Percentiles rank a stretch among this genome's conserved stretches.
phyloP scores from a whole-genome alignment of 2,113 vertebrate genomes.

The Merops nubicus region DNA sequence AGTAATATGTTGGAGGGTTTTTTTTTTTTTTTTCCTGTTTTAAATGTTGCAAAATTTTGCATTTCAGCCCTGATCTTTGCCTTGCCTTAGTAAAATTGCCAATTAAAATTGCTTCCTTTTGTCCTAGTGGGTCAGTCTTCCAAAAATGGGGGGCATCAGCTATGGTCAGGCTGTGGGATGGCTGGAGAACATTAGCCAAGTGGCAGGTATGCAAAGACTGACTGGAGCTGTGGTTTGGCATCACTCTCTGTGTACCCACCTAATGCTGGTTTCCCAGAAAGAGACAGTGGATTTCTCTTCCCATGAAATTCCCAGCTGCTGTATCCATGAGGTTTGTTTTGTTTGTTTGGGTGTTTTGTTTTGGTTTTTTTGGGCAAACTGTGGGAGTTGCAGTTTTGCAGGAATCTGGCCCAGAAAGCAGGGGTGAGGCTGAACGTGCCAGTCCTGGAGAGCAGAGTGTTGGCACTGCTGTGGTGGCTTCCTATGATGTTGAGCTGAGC shows the following conservation, averaged over 20 bases:
- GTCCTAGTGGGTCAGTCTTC: background rate
- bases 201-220: background rate
- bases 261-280: background rate
- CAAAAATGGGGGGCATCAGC: background rate
- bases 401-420: background rate
- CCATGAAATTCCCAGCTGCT: background rate
- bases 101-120: background rate
- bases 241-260: background rate
- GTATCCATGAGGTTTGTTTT: background rate
- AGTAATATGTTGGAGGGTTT: background rate
- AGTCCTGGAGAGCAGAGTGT: accelerated
- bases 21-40: background rate
- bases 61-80: background rate
- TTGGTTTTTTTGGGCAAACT: background rate
- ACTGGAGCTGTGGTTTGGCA: accelerated
- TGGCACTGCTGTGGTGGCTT: background rate
- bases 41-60: background rate
- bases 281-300: background rate
- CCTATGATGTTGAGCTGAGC: accelerated
- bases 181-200: background rate
- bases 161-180: background rate
- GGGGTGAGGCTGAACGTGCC: background rate
- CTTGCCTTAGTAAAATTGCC: background rate
- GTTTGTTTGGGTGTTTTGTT: no score
- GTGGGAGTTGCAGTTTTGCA: background rate